phyloP scores from a whole-genome alignment of 2,888 invertebrate genomes.

The Chloroclystis v-ata region DNA sequence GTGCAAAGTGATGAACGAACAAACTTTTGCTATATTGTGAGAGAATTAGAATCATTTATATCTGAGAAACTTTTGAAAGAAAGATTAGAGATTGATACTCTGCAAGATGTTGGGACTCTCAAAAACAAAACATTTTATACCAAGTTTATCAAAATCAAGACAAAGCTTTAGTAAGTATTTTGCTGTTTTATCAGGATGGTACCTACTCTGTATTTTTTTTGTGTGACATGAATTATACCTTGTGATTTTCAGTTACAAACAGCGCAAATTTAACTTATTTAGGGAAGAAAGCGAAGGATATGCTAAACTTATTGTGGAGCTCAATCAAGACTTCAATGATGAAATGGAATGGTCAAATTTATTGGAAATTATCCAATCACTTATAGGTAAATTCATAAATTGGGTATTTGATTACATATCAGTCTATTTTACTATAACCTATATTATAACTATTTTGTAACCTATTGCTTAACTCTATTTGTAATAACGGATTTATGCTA shows the following conservation, averaged over 20 bases:
- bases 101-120: conserved; percentile 93
- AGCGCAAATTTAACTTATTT: conserved; percentile 98
- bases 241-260: conserved; percentile 93
- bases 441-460: too few relatives aligned
- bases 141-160: conserved; percentile 98
- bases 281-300: conserved; percentile 99
- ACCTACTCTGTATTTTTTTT: too few relatives aligned
- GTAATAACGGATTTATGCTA: too few relatives aligned
- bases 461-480: too few relatives aligned
- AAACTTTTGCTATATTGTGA: conserved; percentile 86
- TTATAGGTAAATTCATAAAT: conserved; percentile 85
- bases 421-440: too few relatives aligned
- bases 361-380: conserved; percentile 93
- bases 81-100: conserved; percentile 93
- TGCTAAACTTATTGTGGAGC: conserved; percentile 95
- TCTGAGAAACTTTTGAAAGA: conserved; percentile 94
- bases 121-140: conserved; percentile 94
- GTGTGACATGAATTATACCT: too few relatives aligned
- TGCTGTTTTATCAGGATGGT: too few relatives aligned
- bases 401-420: not conserved
- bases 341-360: conserved; percentile 82
- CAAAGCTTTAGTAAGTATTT: conserved; percentile 94
- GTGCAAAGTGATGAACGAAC: conserved; percentile 84
- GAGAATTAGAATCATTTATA: conserved; percentile 88
- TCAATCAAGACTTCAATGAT: conserved; percentile 88